Conservation (phyloP, 92 coral and sea anemone species). For the Nematostella vectensis region DNA sequence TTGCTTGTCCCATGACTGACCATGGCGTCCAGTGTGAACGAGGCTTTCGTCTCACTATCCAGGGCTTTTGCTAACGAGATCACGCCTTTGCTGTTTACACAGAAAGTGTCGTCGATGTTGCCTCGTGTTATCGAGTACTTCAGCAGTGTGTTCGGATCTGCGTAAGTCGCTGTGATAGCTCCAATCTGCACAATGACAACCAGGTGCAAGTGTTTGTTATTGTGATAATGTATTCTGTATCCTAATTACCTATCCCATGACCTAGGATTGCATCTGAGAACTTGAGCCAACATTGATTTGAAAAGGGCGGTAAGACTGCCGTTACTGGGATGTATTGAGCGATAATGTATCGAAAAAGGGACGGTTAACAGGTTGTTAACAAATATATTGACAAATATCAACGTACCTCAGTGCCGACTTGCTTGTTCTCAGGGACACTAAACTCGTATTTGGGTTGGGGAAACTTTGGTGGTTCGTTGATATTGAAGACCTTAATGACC, state of each 20-base stretch:
- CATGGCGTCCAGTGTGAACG: conserved; percentile 55
- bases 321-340: too few species aligned
- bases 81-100: conserved; percentile 52
- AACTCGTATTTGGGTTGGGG: conserved; percentile 24
- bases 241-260: too few species aligned
- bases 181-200: conserved; percentile 17
- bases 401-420: conserved; percentile 48
- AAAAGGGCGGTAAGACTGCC: too few species aligned
- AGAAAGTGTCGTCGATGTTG: conserved; percentile 54
- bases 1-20: conserved; percentile 35
- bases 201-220: too few species aligned
- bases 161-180: conserved; percentile 28
- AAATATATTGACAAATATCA: too few species aligned
- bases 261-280: too few species aligned
- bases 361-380: too few species aligned
- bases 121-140: conserved; percentile 55
- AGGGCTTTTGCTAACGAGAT: conserved; percentile 52
- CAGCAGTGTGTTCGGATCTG: conserved; percentile 12
- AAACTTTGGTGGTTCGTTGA: conserved; percentile 48
- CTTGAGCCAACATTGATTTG: too few species aligned
- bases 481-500: conserved; percentile 28
- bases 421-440: conserved; percentile 29
- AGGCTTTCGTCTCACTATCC: conserved; percentile 45
- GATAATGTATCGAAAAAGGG: too few species aligned
- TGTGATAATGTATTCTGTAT: too few species aligned